A percentile compares a stretch with the other conserved stretches of the same genome.
Conservation (phyloP, 2,113 vertebrate genomes). For the Paramormyrops kingsleyae region DNA sequence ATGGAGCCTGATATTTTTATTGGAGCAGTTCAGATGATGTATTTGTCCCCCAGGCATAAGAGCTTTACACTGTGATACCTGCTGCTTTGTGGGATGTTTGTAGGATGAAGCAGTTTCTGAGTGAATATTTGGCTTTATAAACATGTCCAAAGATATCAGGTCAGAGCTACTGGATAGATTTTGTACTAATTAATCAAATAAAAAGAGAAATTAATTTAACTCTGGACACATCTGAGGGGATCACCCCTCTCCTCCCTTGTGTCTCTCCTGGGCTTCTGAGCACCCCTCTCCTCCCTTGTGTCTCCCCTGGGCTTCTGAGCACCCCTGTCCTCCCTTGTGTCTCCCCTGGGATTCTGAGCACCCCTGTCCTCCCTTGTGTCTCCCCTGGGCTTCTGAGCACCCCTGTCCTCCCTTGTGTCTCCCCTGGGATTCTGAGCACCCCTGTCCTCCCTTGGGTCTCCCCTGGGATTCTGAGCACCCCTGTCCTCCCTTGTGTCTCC, state of each 20-base stretch:
- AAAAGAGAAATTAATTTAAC: background rate
- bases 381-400: too few species aligned
- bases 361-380: background rate
- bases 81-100: background rate
- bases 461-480: too few species aligned
- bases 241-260: background rate
- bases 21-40: background rate
- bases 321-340: background rate
- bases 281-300: background rate
- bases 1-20: background rate
- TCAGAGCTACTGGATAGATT: background rate
- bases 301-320: too few species aligned
- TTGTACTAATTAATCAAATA: background rate
- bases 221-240: background rate
- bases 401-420: too few species aligned
- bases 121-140: background rate
- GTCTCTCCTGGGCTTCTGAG: too few species aligned
- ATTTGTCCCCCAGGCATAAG: background rate
- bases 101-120: background rate
- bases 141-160: background rate
- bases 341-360: too few species aligned
- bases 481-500: too few species aligned
- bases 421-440: too few species aligned
- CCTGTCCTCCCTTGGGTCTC: too few species aligned
- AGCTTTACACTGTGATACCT: background rate